Evolutionary conservation across 2,888 invertebrate genomes (phyloP), one percentile per base, ranked within the genome.

Genomic region (Drosophila quasianomalipes): DNA sequence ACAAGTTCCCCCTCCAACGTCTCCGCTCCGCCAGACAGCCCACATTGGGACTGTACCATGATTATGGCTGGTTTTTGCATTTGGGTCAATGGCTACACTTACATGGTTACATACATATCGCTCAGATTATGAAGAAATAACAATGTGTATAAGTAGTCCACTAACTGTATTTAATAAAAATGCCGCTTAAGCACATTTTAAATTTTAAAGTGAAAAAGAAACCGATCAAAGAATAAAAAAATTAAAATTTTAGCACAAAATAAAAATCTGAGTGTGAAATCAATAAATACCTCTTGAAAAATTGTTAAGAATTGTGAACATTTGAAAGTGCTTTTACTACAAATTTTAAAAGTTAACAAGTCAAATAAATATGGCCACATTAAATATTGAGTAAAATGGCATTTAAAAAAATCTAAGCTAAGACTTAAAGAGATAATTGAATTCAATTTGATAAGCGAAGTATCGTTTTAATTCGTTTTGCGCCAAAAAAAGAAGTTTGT

Each of bases 41-140:
- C 28, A 54, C 31, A 61, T 44, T 69, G 55, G 47, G 47, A 35
- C 52, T 39, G 54, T 49, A 53, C 22, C 19, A 58, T 30, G 57
- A 51, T 57, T 59, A 59, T 54, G 28, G 61, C 75, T 55, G 65
- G 62, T 66, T 61, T 79, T 70, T 65, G 62, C 54, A 76, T 79
- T 74, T 74, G 60, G 74, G 79, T 79, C 79, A 79, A 76, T 76
- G 60, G 62, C 60, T 58, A 14, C 31, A 55, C 33, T 31, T 41
- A 62, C 44, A 41, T n/a, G 30, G 16, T 14, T 47, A 47, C 7
- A 22, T 22, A 28, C 14, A 10, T 33, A 30, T 52, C 5, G 33
- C 30, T 35, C 63, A 51, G 35, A 37, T 19, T 44, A 47, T 37
- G 14, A n/a, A 44, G n/a, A 14, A 54, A 22, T n/a, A 60, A 60